Percentiles rank a stretch among this genome's conserved stretches.
Evolutionary conservation across 1,140 invertebrate species (phyloP).

Genomic region (Oryctes rhinoceros): DNA sequence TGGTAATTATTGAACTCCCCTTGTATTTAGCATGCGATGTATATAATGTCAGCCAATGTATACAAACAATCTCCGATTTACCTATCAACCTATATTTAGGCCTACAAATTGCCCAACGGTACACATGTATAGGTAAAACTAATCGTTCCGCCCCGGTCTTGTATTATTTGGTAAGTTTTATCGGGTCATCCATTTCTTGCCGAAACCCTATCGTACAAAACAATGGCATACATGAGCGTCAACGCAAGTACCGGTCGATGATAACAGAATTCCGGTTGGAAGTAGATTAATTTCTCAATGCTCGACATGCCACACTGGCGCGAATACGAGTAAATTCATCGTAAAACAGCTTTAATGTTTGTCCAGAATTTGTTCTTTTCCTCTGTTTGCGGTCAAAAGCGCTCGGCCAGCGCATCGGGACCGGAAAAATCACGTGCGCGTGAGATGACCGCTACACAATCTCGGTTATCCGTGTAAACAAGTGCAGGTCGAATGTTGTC

Average conservation of each 20-base stretch:
- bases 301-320: background rate
- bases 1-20: no score
- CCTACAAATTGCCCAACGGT: no score
- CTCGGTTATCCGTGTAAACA: slow-evolving; percentile 1
- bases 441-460: background rate
- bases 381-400: background rate
- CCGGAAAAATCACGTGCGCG: background rate
- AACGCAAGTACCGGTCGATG: background rate
- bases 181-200: no score
- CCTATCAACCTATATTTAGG: no score
- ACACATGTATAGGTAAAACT: no score
- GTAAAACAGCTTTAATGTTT: background rate
- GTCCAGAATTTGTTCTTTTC: background rate
- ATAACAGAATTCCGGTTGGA: background rate
- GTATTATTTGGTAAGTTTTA: no score
- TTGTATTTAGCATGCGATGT: no score
- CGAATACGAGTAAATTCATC: background rate
- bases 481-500: background rate
- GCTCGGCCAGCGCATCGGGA: background rate
- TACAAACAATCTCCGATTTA: no score
- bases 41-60: no score
- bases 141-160: no score
- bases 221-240: background rate
- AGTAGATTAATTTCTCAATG: background rate
- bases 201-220: background rate